phyloP scores from a whole-genome alignment of 2,888 invertebrate genomes.

The Idaea biselata region DNA sequence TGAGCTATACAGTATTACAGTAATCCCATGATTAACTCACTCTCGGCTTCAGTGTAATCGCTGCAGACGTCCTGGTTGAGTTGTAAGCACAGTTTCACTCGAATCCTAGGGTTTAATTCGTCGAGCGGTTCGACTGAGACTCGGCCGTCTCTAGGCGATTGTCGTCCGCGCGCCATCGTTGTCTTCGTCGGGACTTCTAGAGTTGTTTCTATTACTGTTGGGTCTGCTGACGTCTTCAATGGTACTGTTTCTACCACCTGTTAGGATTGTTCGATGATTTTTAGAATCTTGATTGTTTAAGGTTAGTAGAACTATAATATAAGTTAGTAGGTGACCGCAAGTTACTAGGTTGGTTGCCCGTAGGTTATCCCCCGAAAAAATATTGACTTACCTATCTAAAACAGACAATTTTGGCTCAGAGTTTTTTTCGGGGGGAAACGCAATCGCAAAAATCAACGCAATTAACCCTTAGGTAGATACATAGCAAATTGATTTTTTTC shows the following conservation, averaged over 20 bases:
- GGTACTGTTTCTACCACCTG: conserved; percentile 87
- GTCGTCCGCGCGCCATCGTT: conserved; percentile 36
- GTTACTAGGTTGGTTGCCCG: too few species aligned
- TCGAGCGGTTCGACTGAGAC: conserved; percentile 80
- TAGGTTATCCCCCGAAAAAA: too few species aligned
- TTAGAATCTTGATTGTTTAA: too few species aligned
- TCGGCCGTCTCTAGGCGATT: conserved; percentile 66
- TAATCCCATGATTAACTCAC: conserved; percentile 76
- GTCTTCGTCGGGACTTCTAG: conserved; percentile 80
- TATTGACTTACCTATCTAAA: too few species aligned
- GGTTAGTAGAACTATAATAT: too few species aligned
- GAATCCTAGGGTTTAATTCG: conserved; percentile 84
- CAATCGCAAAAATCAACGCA: too few species aligned
- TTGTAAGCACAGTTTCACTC: conserved; percentile 90
- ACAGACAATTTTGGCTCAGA: too few species aligned
- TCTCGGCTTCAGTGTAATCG: conserved; percentile 90
- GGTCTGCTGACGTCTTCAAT: conserved; percentile 85
- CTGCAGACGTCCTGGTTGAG: conserved; percentile 91
- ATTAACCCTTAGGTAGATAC: too few species aligned
- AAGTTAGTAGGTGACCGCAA: too few species aligned
- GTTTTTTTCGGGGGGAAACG: too few species aligned
- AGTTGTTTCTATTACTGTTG: conserved; percentile 86
- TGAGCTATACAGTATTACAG: too few species aligned
- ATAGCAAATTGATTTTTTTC: too few species aligned
- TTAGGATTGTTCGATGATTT: conserved; percentile 5